Conservation (phyloP, 2,888 invertebrate genomes). For the Hypolimnas misippus region DNA sequence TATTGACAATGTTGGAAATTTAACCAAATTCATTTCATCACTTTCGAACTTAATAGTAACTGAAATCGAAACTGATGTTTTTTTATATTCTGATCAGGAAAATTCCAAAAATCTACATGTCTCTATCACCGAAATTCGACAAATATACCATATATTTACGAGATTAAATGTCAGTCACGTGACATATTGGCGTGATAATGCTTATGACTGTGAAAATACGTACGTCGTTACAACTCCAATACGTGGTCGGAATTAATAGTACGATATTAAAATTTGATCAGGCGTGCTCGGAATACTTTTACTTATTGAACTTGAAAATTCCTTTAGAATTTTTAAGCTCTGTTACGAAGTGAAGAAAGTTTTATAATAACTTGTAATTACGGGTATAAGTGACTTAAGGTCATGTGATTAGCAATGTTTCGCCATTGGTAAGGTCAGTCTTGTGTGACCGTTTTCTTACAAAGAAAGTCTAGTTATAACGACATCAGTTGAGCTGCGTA, state of each 20-base stretch:
- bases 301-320: not conserved
- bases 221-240: slow-evolving; percentile 3
- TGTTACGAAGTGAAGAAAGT: not conserved
- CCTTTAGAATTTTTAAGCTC: slow-evolving; percentile 3
- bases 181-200: slow-evolving; percentile 9
- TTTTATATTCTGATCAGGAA: too few relatives aligned
- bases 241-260: slow-evolving; percentile 20
- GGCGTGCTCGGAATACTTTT: slow-evolving; percentile 25
- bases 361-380: slow-evolving; percentile 2
- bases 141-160: not conserved
- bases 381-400: not conserved
- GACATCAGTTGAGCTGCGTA: too few relatives aligned
- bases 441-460: too few relatives aligned
- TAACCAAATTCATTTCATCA: too few relatives aligned
- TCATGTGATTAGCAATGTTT: not conserved
- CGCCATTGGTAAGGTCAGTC: too few relatives aligned
- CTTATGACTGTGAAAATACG: slow-evolving; percentile 8
- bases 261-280: slow-evolving; percentile 25
- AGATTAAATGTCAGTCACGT: slow-evolving; percentile 1
- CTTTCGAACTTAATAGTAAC: too few relatives aligned
- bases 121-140: not conserved
- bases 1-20: too few relatives aligned
- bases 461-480: too few relatives aligned
- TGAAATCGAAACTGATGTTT: too few relatives aligned
- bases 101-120: not conserved